Evolutionary conservation across 1,140 invertebrate genomes (phyloP).

Genomic region (Cylas formicarius): DNA sequence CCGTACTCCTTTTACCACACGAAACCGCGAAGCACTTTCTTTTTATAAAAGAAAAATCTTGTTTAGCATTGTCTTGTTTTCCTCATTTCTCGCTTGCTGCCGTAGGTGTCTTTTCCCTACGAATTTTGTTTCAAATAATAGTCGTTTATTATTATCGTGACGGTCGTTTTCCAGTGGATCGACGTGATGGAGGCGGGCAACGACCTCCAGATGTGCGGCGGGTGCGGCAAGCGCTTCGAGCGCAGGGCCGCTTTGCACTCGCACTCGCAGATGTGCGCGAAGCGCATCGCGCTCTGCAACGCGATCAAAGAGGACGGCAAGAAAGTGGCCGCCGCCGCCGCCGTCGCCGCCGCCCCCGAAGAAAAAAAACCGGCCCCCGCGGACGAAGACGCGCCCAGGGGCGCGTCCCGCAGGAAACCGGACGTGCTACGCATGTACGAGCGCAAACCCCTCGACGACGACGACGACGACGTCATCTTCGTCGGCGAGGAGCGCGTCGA

Average conservation of each 20-base stretch:
- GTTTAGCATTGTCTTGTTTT: constrained; percentile 4
- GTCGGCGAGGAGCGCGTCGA: not conserved
- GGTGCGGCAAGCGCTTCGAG: constrained; percentile 60
- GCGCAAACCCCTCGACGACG: constrained; percentile 3
- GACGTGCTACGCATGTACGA: constrained; percentile 10
- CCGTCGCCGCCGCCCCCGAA: constrained; percentile 17
- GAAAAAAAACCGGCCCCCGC: constrained; percentile 14
- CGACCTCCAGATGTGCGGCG: constrained; percentile 54
- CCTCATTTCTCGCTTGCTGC: constrained; percentile 2
- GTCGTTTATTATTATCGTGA: too few species aligned
- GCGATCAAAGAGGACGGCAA: constrained; percentile 29
- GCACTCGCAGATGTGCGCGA: constrained; percentile 49
- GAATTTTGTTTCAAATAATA: too few species aligned
- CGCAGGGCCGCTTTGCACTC: constrained; percentile 56
- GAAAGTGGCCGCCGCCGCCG: constrained; percentile 18
- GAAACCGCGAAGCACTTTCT: too few species aligned
- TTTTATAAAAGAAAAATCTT: too few species aligned
- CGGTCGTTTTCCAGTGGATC: constrained; percentile 53
- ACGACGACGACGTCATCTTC: constrained; percentile 16
- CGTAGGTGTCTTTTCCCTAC: too few species aligned
- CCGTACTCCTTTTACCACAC: too few species aligned
- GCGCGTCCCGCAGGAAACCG: constrained; percentile 27
- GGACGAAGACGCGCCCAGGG: constrained; percentile 19
- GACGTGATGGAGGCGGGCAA: constrained; percentile 51
- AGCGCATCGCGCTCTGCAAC: constrained; percentile 38